Percentiles rank a stretch among this genome's conserved stretches.
These are phyloP conservation scores for Uropsilus gracilis DNA, from an alignment of 2,113 vertebrate species.

Conservation along the genomic window DNA sequence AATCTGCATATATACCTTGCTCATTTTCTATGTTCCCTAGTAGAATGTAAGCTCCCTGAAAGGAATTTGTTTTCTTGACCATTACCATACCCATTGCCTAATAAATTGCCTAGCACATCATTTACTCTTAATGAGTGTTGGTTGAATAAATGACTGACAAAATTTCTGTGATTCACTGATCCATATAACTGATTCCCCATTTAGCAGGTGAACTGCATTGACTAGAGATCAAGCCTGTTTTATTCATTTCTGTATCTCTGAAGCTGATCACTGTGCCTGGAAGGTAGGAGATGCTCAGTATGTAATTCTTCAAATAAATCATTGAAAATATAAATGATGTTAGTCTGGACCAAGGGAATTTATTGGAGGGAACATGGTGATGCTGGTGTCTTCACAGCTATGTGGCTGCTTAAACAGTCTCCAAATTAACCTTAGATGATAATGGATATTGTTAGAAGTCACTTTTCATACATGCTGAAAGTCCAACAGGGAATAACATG, in stretches of 20 bases:
- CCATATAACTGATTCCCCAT: background rate
- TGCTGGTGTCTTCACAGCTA: background rate
- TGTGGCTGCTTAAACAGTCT: background rate
- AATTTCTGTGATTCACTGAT: background rate
- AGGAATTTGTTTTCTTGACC: background rate
- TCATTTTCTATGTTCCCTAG: background rate
- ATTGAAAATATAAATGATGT: background rate
- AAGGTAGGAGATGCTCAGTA: background rate
- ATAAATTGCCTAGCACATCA: background rate
- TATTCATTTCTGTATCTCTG: background rate
- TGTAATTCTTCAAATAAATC: constrained; percentile 44
- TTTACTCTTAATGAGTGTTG: background rate
- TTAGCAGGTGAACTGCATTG: background rate
- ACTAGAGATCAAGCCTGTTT: background rate
- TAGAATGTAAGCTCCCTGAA: background rate
- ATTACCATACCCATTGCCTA: background rate
- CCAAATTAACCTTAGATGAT: background rate
- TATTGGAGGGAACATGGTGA: background rate
- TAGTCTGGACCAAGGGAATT: background rate
- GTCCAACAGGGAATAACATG: background rate
- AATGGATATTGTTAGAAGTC: background rate
- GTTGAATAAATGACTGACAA: background rate
- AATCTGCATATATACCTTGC: background rate
- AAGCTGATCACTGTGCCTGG: background rate
- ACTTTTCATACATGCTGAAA: background rate